Base-by-base conservation (phyloP, 23 tunicate species). In the Styela plicata region DNA sequence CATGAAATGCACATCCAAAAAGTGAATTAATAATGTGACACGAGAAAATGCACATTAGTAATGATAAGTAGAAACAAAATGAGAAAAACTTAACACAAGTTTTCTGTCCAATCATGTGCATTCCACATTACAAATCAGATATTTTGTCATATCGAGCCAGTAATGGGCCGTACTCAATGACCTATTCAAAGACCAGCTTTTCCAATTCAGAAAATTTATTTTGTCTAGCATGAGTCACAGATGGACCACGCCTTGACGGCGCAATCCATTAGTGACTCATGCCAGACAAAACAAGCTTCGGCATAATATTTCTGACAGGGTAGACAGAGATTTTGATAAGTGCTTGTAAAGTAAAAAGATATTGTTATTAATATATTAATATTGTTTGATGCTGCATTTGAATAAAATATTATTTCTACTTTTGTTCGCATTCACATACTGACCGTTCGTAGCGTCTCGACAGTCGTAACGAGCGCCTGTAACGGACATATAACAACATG, bases 361-460 rank as follows among this genome's bases (percentile, higher is more conserved):
- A 19, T 71, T 2, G 5, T 21, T 28, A 21, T 71, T 21, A 30
- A 30, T 34, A 71, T 33, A n/a, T n/a, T n/a, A n/a, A n/a, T n/a
- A n/a, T n/a, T n/a, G 24, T 32, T 33, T 32, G 34, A 18, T 30
- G 77, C 77, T 71, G 37, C 5, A 16, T 36, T 31, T 21, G 36
- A 30, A 71, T 19, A 71, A 3, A 32, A 7, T 66, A 24, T 66
- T 71, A 28, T 3, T 30, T 71, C 35, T 71, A 34, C 24, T 33
- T 27, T 27, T n/a, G 16, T 30, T 31, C 35, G 77, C 77, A 71
- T 71, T 71, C 77, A 44, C 7, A 75, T 75, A 75, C 80, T 75
- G 80, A 75, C 80, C 80, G 80, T 20, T 75, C 80, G 80, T 75
- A 75, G 80, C 80, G 80, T 36, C 80, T 75, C 57, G 80, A 75